A percentile compares a stretch with the other conserved stretches of the same genome.
Conservation (phyloP, 2,797 vertebrate genomes). For the Microcaecilia unicolor region DNA sequence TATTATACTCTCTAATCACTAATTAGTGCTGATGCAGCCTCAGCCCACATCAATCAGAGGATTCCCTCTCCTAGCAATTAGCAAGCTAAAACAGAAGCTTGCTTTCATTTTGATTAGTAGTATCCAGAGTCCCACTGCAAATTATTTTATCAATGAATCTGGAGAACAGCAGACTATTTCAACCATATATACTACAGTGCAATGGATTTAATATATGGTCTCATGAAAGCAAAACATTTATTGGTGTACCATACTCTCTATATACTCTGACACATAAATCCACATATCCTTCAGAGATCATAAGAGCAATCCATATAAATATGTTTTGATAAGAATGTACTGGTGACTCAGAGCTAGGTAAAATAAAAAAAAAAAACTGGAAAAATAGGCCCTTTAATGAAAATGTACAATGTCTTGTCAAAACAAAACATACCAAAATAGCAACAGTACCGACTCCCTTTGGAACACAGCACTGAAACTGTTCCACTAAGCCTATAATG, state of each 20-base stretch:
- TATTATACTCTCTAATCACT: constrained; percentile 4
- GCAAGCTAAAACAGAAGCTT: neutral
- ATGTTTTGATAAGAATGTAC: too few relatives aligned
- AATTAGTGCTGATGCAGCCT: constrained; percentile 6
- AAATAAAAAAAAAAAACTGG: too few relatives aligned
- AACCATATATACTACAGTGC: neutral
- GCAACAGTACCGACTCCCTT: constrained; percentile 5
- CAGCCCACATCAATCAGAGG: neutral
- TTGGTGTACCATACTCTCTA: too few relatives aligned
- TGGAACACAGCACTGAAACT: constrained; percentile 9
- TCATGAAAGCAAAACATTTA: too few relatives aligned
- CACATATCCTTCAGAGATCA: too few relatives aligned
- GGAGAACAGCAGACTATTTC: neutral
- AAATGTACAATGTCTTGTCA: constrained; percentile 12
- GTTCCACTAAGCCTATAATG: constrained; percentile 33
- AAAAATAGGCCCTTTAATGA: too few relatives aligned
- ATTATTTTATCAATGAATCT: neutral
- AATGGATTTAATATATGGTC: too few relatives aligned
- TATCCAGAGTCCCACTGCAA: neutral
- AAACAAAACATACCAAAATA: too few relatives aligned
- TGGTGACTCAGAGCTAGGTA: too few relatives aligned
- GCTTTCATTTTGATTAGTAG: neutral
- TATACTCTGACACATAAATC: too few relatives aligned
- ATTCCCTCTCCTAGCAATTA: constrained; percentile 7
- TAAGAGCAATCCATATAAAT: too few relatives aligned